A percentile compares a stretch with the other conserved stretches of the same genome.
phyloP scores from a whole-genome alignment of 2,888 invertebrate species.

The Antitype chi region DNA sequence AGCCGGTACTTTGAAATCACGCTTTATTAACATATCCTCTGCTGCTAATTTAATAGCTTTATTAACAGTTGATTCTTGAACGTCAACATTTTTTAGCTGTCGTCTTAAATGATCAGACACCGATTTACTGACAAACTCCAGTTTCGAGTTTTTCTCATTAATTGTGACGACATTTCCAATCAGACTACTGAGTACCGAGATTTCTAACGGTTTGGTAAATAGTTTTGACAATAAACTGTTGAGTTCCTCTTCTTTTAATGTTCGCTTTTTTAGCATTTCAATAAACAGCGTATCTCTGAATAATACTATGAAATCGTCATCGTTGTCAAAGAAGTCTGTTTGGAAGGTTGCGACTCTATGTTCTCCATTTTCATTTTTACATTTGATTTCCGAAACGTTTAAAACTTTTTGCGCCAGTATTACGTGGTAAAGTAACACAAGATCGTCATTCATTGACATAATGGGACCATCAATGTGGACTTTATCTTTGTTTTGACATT shows the following conservation, averaged over 20 bases:
- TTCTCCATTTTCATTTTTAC: conserved; percentile 15
- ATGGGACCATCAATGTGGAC: neutral
- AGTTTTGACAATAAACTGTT: conserved; percentile 8
- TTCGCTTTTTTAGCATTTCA: conserved; percentile 34
- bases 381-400: conserved; percentile 32
- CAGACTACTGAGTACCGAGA: conserved; percentile 25
- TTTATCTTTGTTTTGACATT: neutral
- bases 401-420: conserved; percentile 49
- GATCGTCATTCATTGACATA: conserved; percentile 49
- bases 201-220: conserved; percentile 16
- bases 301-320: conserved; percentile 34
- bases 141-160: conserved; percentile 23
- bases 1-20: neutral
- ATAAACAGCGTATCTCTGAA: conserved; percentile 38
- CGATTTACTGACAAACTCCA: conserved; percentile 32
- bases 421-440: conserved; percentile 45
- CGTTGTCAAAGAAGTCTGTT: conserved; percentile 33
- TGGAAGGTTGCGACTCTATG: conserved; percentile 41
- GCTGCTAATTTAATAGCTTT: conserved; percentile 36
- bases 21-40: conserved; percentile 19
- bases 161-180: conserved; percentile 37
- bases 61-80: conserved; percentile 26
- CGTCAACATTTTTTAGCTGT: conserved; percentile 27
- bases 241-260: neutral
- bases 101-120: conserved; percentile 8